A percentile compares a stretch with the other conserved stretches of the same genome.
phyloP scores from a whole-genome alignment of 2,888 invertebrate species.

The Perizoma affinitatum region DNA sequence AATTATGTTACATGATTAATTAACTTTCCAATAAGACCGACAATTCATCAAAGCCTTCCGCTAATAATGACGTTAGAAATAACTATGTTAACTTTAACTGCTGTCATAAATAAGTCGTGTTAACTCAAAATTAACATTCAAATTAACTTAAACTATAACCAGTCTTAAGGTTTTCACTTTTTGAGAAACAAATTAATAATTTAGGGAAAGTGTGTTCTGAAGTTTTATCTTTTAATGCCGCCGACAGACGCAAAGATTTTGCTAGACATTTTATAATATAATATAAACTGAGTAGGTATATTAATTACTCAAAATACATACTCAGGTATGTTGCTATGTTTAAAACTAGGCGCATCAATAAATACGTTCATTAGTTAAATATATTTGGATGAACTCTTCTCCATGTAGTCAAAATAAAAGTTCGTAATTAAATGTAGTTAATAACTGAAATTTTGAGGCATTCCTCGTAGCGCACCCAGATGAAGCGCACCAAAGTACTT shows the following conservation, averaged over 20 bases:
- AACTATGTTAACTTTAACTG: constrained; percentile 30
- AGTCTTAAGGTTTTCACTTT: constrained; percentile 38
- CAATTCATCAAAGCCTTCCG: constrained; percentile 28
- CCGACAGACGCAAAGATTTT: too few species aligned
- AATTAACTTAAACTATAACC: constrained; percentile 37
- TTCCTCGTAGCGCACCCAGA: too few species aligned
- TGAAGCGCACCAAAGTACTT: too few species aligned
- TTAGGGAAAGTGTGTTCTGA: constrained; percentile 30
- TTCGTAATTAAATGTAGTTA: too few species aligned
- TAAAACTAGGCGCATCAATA: background rate
- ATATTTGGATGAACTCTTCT: too few species aligned
- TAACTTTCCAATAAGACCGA: constrained; percentile 18
- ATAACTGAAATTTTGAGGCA: too few species aligned
- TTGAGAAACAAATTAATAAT: constrained; percentile 33
- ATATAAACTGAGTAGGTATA: too few species aligned
- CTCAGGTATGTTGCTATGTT: constrained; percentile 22
- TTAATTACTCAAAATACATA: too few species aligned
- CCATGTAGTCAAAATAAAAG: too few species aligned
- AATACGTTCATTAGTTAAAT: too few species aligned
- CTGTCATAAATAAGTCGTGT: constrained; percentile 37
- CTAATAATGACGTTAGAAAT: constrained; percentile 29
- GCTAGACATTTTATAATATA: too few species aligned
- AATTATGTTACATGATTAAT: constrained; percentile 23
- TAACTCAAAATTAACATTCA: constrained; percentile 39
- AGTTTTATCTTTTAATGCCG: constrained; percentile 24